phyloP scores from a whole-genome alignment of 2,797 vertebrate species.

The Nasua narica region DNA sequence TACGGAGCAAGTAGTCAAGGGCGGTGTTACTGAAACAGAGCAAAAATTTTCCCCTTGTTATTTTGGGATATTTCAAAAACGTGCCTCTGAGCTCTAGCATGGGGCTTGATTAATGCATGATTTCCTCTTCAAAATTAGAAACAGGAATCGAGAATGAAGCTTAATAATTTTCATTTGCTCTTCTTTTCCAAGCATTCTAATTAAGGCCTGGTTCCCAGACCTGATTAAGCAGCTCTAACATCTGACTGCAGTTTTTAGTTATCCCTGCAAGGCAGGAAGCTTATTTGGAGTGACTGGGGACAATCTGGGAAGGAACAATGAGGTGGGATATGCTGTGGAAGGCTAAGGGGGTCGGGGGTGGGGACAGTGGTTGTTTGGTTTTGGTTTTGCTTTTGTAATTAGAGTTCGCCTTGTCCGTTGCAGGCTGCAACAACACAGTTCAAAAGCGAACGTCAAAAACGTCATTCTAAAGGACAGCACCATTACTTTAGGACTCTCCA shows the following conservation, averaged over 20 bases:
- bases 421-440: constrained; percentile 64
- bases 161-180: constrained; percentile 87
- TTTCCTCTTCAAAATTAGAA: constrained; percentile 89
- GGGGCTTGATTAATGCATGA: constrained; percentile 85
- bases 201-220: constrained; percentile 84
- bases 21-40: constrained; percentile 79
- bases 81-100: constrained; percentile 75
- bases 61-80: constrained; percentile 82
- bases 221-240: constrained; percentile 85
- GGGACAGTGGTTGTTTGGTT: neutral
- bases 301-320: constrained; percentile 80
- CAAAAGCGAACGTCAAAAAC: constrained; percentile 71
- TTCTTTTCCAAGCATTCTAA: constrained; percentile 85
- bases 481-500: constrained; percentile 42
- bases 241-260: constrained; percentile 85
- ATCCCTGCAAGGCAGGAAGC: constrained; percentile 83
- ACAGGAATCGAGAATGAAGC: constrained; percentile 83
- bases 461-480: constrained; percentile 66
- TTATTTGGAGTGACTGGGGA: constrained; percentile 83
- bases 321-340: neutral
- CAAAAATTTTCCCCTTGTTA: constrained; percentile 81
- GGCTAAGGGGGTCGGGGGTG: too few species aligned
- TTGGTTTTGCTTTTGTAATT: constrained; percentile 64
- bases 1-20: constrained; percentile 68
- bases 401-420: constrained; percentile 61